These are phyloP conservation scores for Nomada ferruginata DNA, from an alignment of 2,888 invertebrate genomes.

Conservation along the genomic window DNA sequence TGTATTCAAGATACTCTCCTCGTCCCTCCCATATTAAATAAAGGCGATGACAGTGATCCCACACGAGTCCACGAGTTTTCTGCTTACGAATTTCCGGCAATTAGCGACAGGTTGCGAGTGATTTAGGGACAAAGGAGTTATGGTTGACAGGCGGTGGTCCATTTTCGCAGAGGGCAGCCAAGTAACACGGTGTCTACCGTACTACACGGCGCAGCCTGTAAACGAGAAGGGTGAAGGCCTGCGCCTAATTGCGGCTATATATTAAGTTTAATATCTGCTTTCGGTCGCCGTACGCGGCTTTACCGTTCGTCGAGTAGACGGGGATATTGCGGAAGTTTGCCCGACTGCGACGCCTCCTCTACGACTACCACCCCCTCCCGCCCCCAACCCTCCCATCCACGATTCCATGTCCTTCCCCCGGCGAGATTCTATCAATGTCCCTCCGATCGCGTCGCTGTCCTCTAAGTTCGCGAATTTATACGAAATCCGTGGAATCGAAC, in stretches of 20 bases:
- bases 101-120: conserved; percentile 60
- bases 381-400: neutral
- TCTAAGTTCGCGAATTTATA: conserved; percentile 46
- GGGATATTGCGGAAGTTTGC: conserved; percentile 80
- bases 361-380: neutral
- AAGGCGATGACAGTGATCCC: conserved; percentile 20
- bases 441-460: conserved; percentile 16
- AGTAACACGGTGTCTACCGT: conserved; percentile 39
- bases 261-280: conserved; percentile 82
- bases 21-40: neutral
- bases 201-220: conserved; percentile 34
- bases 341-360: conserved; percentile 57
- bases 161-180: conserved; percentile 49
- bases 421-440: conserved; percentile 52
- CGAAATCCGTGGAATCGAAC: conserved; percentile 44
- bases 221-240: conserved; percentile 72
- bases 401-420: conserved; percentile 15
- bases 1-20: no score
- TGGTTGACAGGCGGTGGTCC: conserved; percentile 63
- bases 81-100: conserved; percentile 52
- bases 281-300: conserved; percentile 72
- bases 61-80: neutral
- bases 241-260: conserved; percentile 82
- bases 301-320: conserved; percentile 56
- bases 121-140: conserved; percentile 67